A percentile compares a stretch with the other conserved stretches of the same genome.
Evolutionary conservation across 2,797 vertebrate genomes (phyloP).

Genomic region (Poeciliopsis infans): DNA sequence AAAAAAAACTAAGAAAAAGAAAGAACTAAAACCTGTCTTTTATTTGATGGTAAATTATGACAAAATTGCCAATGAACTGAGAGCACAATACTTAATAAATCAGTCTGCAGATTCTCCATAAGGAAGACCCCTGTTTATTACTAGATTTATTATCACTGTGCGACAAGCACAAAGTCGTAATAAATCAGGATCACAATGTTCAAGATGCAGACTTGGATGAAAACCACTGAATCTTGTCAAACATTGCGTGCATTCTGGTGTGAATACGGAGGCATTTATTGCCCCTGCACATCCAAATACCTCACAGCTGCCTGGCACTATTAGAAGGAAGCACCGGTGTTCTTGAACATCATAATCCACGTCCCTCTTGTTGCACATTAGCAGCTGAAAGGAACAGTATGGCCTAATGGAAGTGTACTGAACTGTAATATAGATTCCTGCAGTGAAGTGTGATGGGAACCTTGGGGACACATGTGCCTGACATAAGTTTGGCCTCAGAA

Average conservation of each 20-base stretch:
- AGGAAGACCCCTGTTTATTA: not conserved
- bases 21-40: not conserved
- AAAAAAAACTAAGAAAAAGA: not conserved
- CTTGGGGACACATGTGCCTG: constrained; percentile 58
- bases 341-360: constrained; percentile 64
- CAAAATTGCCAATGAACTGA: not conserved
- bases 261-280: not conserved
- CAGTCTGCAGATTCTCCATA: not conserved
- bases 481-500: constrained; percentile 69
- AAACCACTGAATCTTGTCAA: constrained; percentile 3
- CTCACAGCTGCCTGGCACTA: constrained; percentile 27
- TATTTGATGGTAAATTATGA: constrained; percentile 6
- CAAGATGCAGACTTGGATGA: not conserved
- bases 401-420: constrained; percentile 72
- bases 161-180: not conserved
- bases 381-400: constrained; percentile 71
- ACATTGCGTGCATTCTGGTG: not conserved
- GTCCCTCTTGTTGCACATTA: constrained; percentile 66
- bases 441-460: constrained; percentile 64
- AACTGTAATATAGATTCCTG: constrained; percentile 74
- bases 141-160: not conserved
- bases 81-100: constrained; percentile 2
- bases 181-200: constrained; percentile 1
- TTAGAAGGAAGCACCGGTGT: constrained; percentile 41
- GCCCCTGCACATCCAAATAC: not conserved